Conservation (phyloP, 2,797 vertebrate species). For the Florisuga fusca region DNA sequence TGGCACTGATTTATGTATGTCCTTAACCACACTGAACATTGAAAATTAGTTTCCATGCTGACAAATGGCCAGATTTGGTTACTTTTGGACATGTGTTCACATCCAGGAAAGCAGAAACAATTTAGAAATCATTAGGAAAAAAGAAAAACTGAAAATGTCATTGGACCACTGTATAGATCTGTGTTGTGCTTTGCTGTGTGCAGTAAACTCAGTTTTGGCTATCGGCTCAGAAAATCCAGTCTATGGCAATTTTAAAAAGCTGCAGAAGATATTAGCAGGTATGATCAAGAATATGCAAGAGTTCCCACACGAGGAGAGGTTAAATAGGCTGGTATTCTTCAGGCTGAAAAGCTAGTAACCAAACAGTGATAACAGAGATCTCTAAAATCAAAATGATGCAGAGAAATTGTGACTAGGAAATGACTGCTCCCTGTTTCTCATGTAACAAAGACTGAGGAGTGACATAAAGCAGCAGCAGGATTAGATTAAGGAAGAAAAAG, state of each 20-base stretch:
- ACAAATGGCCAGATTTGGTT: neutral
- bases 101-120: neutral
- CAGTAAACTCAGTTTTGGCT: neutral
- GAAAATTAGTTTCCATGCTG: neutral
- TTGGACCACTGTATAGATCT: neutral
- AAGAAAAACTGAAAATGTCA: neutral
- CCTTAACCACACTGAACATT: neutral
- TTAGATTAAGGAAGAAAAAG: neutral
- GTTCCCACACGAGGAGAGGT: neutral
- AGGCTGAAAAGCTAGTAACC: neutral
- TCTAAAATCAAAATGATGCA: neutral
- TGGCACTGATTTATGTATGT: neutral
- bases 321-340: neutral
- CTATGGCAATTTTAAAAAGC: neutral
- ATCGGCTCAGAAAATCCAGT: neutral
- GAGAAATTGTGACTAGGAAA: neutral
- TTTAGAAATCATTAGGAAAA: neutral
- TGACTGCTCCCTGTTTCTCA: neutral
- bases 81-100: neutral
- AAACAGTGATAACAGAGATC: neutral
- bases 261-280: neutral
- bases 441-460: neutral
- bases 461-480: neutral
- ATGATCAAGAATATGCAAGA: neutral
- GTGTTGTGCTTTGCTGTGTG: neutral